Percentiles rank a stretch among this genome's conserved stretches.
Conservation (phyloP, 2,113 vertebrate genomes). For the Climacteris rufus region DNA sequence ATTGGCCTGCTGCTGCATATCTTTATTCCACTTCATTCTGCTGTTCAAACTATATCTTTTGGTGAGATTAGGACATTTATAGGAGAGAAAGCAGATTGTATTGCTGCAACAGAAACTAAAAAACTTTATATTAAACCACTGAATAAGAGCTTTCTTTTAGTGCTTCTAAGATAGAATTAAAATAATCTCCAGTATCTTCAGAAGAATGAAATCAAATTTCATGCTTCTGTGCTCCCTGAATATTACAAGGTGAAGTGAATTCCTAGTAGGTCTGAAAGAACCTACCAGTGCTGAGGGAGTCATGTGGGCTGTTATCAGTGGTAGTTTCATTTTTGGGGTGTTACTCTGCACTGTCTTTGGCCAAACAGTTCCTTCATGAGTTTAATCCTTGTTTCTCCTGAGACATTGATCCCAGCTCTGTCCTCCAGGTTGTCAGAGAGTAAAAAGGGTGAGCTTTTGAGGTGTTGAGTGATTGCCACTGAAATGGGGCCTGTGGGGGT, state of each 20-base stretch:
- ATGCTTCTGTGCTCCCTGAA: neutral
- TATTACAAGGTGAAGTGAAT: neutral
- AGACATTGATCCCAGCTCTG: neutral
- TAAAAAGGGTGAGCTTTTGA: neutral
- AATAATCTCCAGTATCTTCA: constrained; percentile 21
- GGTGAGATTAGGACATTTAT: neutral
- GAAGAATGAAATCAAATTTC: constrained; percentile 46
- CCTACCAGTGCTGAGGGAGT: neutral
- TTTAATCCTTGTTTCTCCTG: neutral
- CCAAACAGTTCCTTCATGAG: neutral
- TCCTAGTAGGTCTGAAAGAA: neutral
- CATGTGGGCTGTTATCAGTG: neutral
- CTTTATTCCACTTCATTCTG: neutral
- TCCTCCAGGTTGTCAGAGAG: neutral
- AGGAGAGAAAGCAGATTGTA: constrained; percentile 12
- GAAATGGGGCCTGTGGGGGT: fast-evolving
- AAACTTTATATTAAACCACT: neutral
- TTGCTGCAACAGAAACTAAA: constrained; percentile 21
- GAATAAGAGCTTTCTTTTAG: constrained; percentile 3
- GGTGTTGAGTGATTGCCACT: neutral
- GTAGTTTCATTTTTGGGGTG: neutral
- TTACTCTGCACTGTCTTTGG: neutral
- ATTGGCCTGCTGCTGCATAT: neutral
- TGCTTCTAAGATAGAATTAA: neutral
- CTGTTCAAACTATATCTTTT: neutral